A percentile compares a stretch with the other conserved stretches of the same genome.
Evolutionary conservation across 2,888 invertebrate genomes (phyloP).

Genomic region (Biston stratarius): DNA sequence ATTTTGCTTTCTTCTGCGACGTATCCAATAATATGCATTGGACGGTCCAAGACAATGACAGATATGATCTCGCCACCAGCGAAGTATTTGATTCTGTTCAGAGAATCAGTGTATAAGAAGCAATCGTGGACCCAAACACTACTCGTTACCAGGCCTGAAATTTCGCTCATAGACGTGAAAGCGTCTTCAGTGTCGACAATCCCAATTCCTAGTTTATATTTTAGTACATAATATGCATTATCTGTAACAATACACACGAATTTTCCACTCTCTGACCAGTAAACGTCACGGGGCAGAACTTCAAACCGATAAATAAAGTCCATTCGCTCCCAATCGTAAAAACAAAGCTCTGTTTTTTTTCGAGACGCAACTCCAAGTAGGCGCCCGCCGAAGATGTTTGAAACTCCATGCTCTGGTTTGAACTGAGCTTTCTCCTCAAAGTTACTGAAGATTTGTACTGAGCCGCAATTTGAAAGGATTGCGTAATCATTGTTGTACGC

Average conservation of each 20-base stretch:
- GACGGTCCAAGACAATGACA: neutral
- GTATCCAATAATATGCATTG: constrained; percentile 20
- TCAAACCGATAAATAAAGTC: constrained; percentile 2
- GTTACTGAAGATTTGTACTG: constrained; percentile 7
- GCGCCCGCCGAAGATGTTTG: constrained; percentile 20
- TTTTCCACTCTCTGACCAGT: constrained; percentile 16
- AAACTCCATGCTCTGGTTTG: neutral
- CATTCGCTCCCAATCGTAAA: constrained; percentile 26
- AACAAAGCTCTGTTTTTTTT: neutral
- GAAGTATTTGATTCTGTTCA: constrained; percentile 11
- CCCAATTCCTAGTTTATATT: neutral
- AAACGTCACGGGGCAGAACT: neutral
- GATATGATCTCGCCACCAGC: constrained; percentile 1
- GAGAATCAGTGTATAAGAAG: constrained; percentile 15
- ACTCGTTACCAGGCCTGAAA: neutral
- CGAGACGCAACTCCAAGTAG: constrained; percentile 14
- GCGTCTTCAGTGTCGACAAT: neutral
- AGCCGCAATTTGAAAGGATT: neutral
- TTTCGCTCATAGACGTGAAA: constrained; percentile 4
- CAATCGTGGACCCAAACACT: constrained; percentile 22
- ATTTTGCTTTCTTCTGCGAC: constrained; percentile 8
- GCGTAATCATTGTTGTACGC: constrained; percentile 10
- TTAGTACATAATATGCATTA: constrained; percentile 7
- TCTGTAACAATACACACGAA: constrained; percentile 10
- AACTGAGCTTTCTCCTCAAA: constrained; percentile 7